Evolutionary conservation across 1,140 invertebrate species (phyloP), one percentile per base, ranked within the genome.

Genomic region (Araneus ventricosus): DNA sequence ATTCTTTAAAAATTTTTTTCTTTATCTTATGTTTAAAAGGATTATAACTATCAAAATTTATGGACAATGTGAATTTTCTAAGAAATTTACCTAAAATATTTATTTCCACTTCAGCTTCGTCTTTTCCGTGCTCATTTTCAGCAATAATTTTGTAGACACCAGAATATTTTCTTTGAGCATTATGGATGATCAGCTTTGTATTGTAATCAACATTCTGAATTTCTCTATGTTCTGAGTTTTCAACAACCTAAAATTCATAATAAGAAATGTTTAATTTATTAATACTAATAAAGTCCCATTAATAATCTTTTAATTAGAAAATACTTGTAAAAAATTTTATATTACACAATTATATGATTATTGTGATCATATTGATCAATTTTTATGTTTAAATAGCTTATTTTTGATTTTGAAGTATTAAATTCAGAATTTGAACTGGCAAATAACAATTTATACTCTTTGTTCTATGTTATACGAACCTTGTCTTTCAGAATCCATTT

Each of bases 161-260:
- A 52, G 88, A 86, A 70, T 94, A 75, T 52, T 93, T 92, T 63
- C 95, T 95, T 94, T 96, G 95, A 10, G 70, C 95, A 67, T 17
- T 70, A 22, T 89, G 96, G 93, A 99, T 97, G 34, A 97, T 97
- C 84, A 99, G 95, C 95, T 98, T 99, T 0, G 98, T 98, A 95
- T 97, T 98, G 95, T 99, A 98, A 67, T 98, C 97, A 0, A 97
- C 97, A 95, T 97, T 98, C 94, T 98, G 98, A 94, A 99, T 97
- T 63, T 96, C 96, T 2, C 98, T 96, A 37, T 96, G 96, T 95
- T 97, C 93, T 22, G 88, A 88, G 57, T 22, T 94, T 91, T 94
- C 92, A 10, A 94, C 80, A 63, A 87, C 41, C 93, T 94, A 61
- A 41, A 27, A 59, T 70, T 27, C 20, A 22, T 1, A 41, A 70